Percentiles rank a stretch among this genome's conserved stretches.
Conservation (phyloP, 2,797 vertebrate species). For the Sternotherus odoratus region DNA sequence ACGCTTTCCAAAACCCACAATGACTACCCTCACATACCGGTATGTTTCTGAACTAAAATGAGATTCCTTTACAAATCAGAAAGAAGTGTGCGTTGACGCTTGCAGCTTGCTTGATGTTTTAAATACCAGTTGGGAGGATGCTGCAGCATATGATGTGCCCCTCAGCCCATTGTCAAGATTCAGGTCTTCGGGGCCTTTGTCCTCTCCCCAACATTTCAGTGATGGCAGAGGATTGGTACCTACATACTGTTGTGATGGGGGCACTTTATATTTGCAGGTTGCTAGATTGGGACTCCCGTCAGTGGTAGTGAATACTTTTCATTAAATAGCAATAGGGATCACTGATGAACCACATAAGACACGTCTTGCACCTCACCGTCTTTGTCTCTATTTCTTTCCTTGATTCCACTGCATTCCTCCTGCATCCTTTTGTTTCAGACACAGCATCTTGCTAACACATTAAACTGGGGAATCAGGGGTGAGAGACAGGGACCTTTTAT, state of each 20-base stretch:
- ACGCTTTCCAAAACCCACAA: conserved; percentile 25
- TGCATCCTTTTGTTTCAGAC: rapidly evolving
- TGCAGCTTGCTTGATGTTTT: background rate
- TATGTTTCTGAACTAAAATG: conserved; percentile 65
- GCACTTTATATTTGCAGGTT: background rate
- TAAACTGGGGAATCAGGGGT: background rate
- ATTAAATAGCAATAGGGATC: background rate
- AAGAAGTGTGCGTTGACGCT: background rate
- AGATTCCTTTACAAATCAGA: conserved; percentile 33
- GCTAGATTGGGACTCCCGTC: background rate
- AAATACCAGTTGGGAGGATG: background rate
- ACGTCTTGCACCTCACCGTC: background rate
- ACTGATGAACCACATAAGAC: background rate
- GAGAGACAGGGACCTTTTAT: background rate
- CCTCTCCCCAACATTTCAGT: background rate
- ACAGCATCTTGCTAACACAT: rapidly evolving
- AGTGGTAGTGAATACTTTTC: rapidly evolving
- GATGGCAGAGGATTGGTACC: background rate
- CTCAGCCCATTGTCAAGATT: background rate
- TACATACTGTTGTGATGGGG: background rate
- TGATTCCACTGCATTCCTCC: rapidly evolving
- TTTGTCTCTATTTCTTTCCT: background rate
- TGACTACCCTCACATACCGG: conserved; percentile 39
- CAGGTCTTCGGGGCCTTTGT: background rate
- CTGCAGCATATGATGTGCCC: rapidly evolving